A percentile compares a stretch with the other conserved stretches of the same genome.
phyloP scores from a whole-genome alignment of 2,113 vertebrate genomes.

The Tetrao urogallus region DNA sequence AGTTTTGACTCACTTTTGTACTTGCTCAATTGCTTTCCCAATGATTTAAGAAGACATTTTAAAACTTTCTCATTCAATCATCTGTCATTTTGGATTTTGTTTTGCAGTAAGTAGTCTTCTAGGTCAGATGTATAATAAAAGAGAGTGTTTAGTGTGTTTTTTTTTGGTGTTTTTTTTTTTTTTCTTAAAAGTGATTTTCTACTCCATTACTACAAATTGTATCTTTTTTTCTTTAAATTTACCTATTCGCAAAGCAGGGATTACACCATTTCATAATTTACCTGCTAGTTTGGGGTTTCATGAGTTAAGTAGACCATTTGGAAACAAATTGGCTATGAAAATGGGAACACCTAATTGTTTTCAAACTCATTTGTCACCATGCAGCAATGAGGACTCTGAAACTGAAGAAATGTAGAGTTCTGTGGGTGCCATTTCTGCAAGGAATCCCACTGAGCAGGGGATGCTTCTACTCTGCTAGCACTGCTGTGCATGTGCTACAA shows the following conservation, averaged over 20 bases:
- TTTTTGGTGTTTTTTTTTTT: too few relatives aligned
- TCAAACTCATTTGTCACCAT: not conserved
- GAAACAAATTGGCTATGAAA: not conserved
- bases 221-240: not conserved
- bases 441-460: not conserved
- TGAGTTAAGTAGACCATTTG: not conserved
- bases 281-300: not conserved
- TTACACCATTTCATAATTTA: not conserved
- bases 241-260: not conserved
- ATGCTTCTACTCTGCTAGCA: not conserved
- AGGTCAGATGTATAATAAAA: not conserved
- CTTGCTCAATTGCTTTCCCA: not conserved
- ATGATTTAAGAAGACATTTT: not conserved
- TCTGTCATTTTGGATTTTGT: not conserved
- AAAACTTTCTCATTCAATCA: too few relatives aligned
- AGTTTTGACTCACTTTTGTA: not conserved
- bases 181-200: not conserved
- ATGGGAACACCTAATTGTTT: not conserved
- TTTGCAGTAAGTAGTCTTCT: not conserved
- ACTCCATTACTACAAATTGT: not conserved
- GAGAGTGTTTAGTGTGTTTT: too few relatives aligned
- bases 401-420: rapidly evolving
- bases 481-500: rapidly evolving
- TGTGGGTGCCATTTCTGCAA: not conserved
- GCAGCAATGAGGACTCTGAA: not conserved